phyloP scores from a whole-genome alignment of 1,140 invertebrate genomes.

The Scaptodrosophila lebanonensis region DNA sequence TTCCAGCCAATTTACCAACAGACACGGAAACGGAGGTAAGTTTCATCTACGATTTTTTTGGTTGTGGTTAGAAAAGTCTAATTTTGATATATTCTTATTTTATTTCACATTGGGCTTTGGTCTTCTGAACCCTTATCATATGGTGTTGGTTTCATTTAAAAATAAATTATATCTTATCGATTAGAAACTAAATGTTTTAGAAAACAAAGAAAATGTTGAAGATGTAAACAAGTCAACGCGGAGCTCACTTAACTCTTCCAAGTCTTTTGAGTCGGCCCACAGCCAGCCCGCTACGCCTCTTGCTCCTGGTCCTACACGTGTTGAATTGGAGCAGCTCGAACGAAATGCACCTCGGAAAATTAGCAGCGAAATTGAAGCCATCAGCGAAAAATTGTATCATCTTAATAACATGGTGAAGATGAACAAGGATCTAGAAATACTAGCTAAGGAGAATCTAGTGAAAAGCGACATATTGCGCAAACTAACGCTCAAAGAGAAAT shows the following conservation, averaged over 20 bases:
- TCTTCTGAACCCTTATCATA: conserved; percentile 28
- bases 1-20: conserved; percentile 80
- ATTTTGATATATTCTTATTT: conserved; percentile 57
- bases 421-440: conserved; percentile 69
- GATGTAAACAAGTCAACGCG: conserved; percentile 10
- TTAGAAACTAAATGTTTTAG: conserved; percentile 41
- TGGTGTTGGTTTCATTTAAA: conserved; percentile 61
- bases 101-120: conserved; percentile 36
- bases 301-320: conserved; percentile 39
- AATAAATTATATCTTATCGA: conserved; percentile 5
- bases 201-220: conserved; percentile 58
- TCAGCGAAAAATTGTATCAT: conserved; percentile 73
- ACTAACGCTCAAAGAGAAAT: conserved; percentile 73
- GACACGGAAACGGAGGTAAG: conserved; percentile 87
- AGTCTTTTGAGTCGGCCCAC: conserved; percentile 61
- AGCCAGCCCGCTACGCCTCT: conserved; percentile 47
- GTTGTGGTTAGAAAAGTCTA: conserved; percentile 51
- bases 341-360: conserved; percentile 56
- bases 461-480: conserved; percentile 76
- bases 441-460: conserved; percentile 74
- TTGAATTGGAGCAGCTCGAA: conserved; percentile 70
- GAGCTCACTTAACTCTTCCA: conserved; percentile 41
- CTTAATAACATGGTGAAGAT: conserved; percentile 74
- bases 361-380: conserved; percentile 70
- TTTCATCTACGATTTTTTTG: conserved; percentile 3